Base-by-base conservation (phyloP, 2,888 invertebrate species). In the Drosophila seclusa region DNA sequence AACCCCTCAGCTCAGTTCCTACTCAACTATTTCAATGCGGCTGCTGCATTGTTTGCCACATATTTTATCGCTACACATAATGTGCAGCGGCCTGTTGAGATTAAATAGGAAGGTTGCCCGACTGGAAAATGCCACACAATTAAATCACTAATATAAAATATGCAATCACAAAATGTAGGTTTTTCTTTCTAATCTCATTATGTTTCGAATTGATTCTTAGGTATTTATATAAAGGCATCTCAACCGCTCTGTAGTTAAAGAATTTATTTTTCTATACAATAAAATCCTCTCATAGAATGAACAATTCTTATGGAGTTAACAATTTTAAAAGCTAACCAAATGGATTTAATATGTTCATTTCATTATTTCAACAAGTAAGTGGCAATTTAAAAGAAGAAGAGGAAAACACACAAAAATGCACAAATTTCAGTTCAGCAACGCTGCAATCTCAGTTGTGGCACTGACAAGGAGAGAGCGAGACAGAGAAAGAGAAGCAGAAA, bases 361-460 rank as follows among this genome's bases (percentile, higher is more conserved):
- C 68, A 67, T 59, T 53, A 61, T 74, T 82, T 74, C 50, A 68
- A 77, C 68, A 82, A 74, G 45, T 53, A 62, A 55, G 68, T 64
- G 55, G 40, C n/a, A 54, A 70, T 45, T 67, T 49, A 36, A 49
- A 42, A 45, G 29, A 38, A 49, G 6, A 49, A 27, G 8, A n/a
- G 60, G 48, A 48, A 50, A 31, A 13, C 34, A 36, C 24, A 53
- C 11, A 48, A 27, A 63, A 29, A 34, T 63, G n/a, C 31, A 60
- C 57, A 49, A 45, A 29, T 36, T 49, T 63, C 48, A 63, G 50
- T 21, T 31, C 55, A 63, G 59, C 21, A 36, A 50, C 27, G 50
- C 61, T 53, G 57, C 57, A 80, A 79, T 76, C 76, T 63, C 68
- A 58, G 80, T 53, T 69, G 61, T 63, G 69, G 32, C 67, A 77